Conservation (phyloP, 2,888 invertebrate species). For the Idaea aversata region DNA sequence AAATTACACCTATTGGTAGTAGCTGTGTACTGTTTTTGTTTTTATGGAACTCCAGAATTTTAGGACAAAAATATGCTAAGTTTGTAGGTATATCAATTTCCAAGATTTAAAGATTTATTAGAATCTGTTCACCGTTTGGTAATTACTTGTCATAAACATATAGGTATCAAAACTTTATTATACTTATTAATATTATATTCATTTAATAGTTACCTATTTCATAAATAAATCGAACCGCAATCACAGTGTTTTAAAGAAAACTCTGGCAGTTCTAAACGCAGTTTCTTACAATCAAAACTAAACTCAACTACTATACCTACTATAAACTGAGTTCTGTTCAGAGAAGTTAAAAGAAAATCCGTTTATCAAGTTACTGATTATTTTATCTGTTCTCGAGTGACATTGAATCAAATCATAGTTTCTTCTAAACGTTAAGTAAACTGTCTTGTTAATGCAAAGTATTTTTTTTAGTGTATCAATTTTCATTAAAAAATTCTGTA, state of each 20-base stretch:
- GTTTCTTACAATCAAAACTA: background rate
- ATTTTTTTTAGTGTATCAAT: no score
- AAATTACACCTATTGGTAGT: no score
- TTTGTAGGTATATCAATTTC: no score
- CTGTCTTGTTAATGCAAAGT: conserved; percentile 27
- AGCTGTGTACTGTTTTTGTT: background rate
- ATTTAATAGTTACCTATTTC: background rate
- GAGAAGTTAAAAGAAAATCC: background rate
- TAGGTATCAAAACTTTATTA: background rate
- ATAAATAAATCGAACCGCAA: background rate
- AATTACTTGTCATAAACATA: background rate
- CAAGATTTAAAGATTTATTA: background rate
- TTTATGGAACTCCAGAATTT: background rate
- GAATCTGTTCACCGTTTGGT: background rate
- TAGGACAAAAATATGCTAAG: background rate
- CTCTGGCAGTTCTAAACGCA: background rate
- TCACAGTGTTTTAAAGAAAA: background rate
- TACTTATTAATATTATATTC: background rate
- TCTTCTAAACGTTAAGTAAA: conserved; percentile 37
- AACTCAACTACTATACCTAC: background rate
- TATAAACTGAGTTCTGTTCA: no score
- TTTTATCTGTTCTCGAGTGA: conserved; percentile 35
- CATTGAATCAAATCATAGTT: conserved; percentile 31
- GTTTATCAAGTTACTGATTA: background rate
- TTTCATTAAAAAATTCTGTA: no score